A percentile compares a stretch with the other conserved stretches of the same genome.
These are phyloP conservation scores for Nebria ingens DNA, from an alignment of 1,140 invertebrate genomes.

Conservation along the genomic window DNA sequence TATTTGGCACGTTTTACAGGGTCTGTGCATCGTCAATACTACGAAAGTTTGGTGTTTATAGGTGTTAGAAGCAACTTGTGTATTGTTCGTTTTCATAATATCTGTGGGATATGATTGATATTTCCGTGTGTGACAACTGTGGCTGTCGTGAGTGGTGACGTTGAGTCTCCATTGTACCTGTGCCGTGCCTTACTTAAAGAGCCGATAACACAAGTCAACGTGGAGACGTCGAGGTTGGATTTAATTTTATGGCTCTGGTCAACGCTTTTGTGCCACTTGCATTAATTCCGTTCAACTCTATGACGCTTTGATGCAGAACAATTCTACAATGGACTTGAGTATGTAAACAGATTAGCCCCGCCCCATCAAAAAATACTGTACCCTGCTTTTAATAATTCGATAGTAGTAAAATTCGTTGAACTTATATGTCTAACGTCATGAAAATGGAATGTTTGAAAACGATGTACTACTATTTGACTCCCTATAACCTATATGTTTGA, in stretches of 20 bases:
- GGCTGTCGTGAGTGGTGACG: conserved; percentile 17
- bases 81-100: conserved; percentile 4
- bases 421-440: no score
- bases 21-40: not conserved
- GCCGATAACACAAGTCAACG: not conserved
- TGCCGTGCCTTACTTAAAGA: conserved; percentile 1
- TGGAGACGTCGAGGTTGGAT: not conserved
- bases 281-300: not conserved
- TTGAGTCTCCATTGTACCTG: conserved; percentile 21
- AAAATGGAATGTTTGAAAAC: not conserved
- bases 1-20: conserved; percentile 7
- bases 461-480: not conserved
- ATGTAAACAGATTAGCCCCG: conserved; percentile 29
- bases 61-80: not conserved
- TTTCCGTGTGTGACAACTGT: conserved; percentile 14
- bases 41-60: not conserved
- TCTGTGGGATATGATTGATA: conserved; percentile 11
- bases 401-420: no score
- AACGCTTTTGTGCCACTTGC: not conserved
- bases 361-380: conserved; percentile 23
- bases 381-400: conserved; percentile 17
- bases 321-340: conserved; percentile 11
- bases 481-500: not conserved
- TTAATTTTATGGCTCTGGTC: conserved; percentile 2
- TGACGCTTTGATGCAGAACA: not conserved